Evolutionary conservation across 2,888 invertebrate species (phyloP), one percentile per base, ranked within the genome.

Genomic region (Thymelicus lineola): DNA sequence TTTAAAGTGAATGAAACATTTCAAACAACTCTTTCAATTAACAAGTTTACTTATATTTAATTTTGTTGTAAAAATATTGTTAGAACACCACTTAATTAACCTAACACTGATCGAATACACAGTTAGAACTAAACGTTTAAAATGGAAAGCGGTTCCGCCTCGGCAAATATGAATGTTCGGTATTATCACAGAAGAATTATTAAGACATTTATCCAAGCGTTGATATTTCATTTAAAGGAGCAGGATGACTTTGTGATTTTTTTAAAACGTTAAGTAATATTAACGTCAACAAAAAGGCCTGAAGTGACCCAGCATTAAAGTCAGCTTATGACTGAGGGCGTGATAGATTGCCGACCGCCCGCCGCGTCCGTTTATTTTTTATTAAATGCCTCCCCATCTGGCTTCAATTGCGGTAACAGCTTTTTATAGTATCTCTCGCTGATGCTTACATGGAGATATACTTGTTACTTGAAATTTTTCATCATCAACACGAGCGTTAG

Each of bases 291-390:
- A 91, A 91, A 91, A 90, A 90, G 90, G 88, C 80, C 86, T 89
- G 86, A 88, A 91, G 91, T 91, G 91, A 91, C 90, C 91, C 86
- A 90, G 90, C 90, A 91, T 91, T 91, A 92, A 90, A 91, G 91
- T 91, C 91, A 86, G 91, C 89, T 91, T 91, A 91, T 91, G 90
- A 89, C 88, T 88, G 85, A 86, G 86, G 81, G 82, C 86, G 90
- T 91, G 91, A 92, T 91, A 91, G 91, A 92, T 92, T 89, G 87
- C 90, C 85, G 82, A 75, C 82, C 82, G 82, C 80, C 80, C 79
- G 78, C 78, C 78, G 70, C 75, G 80, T 80, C 76, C 87, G 87
- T 87, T 89, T 90, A 89, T 90, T 89, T 90, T 91, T 91, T 91
- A 90, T 89, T 88, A 90, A 90, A 91, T 86, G 85, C 86, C 82